Conservation (phyloP, 2,797 vertebrate species). For the Siniperca scherzeri region DNA sequence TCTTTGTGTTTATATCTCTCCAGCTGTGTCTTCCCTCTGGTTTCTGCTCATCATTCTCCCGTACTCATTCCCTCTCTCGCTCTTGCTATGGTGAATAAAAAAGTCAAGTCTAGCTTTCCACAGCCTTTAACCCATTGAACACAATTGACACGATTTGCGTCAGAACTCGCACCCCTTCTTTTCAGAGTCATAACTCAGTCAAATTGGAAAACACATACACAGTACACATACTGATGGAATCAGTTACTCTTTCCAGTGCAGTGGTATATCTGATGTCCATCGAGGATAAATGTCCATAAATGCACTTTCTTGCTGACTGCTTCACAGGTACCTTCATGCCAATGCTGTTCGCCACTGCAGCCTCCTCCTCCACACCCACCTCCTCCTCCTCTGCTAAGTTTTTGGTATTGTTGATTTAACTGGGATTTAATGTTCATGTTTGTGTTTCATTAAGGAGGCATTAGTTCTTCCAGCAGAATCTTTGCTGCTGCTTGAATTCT, state of each 20-base stretch:
- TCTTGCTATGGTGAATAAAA: neutral
- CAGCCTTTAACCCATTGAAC: neutral
- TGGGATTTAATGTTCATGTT: neutral
- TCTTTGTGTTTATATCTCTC: conserved; percentile 27
- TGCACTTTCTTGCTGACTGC: neutral
- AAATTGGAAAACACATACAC: neutral
- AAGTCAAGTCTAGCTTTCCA: neutral
- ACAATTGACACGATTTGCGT: neutral
- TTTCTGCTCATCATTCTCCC: conserved; percentile 12
- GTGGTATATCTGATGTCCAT: neutral
- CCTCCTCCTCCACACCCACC: neutral
- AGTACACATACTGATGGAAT: neutral
- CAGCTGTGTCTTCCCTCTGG: conserved; percentile 17
- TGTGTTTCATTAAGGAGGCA: neutral
- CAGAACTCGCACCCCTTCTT: neutral
- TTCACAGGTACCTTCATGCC: neutral
- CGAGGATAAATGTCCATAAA: neutral
- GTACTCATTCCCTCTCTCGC: neutral
- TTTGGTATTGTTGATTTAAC: neutral
- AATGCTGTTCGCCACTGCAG: neutral
- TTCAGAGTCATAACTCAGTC: neutral
- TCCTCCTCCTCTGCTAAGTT: neutral
- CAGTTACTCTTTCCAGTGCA: neutral
- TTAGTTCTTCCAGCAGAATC: neutral
- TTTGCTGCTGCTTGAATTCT: neutral